Conservation (phyloP, 1,140 invertebrate species). For the Psix sp. region DNA sequence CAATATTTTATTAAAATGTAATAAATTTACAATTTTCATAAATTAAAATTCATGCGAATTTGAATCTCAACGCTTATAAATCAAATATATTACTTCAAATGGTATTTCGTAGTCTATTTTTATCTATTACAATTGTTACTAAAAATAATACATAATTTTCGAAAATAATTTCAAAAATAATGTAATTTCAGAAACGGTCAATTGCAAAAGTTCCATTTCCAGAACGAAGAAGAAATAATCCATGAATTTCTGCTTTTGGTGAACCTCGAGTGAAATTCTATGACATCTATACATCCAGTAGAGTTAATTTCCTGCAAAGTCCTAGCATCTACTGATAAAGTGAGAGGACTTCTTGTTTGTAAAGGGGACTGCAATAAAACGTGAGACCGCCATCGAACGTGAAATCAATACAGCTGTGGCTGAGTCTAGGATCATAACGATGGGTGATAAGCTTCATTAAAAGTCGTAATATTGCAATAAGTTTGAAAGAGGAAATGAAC, state of each 20-base stretch:
- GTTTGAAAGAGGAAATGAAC: constrained; percentile 8
- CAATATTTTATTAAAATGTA: no score
- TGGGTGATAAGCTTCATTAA: constrained; percentile 47
- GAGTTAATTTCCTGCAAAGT: constrained; percentile 50
- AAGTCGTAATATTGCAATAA: constrained; percentile 40
- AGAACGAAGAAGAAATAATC: constrained; percentile 31
- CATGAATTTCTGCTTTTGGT: constrained; percentile 28
- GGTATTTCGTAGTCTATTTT: no score
- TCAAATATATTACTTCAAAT: no score
- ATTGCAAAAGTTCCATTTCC: constrained; percentile 45
- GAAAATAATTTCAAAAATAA: constrained; percentile 34
- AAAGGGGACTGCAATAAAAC: constrained; percentile 46
- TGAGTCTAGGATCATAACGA: constrained; percentile 24
- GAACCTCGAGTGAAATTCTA: constrained; percentile 31
- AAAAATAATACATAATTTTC: constrained; percentile 9
- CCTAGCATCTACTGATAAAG: constrained; percentile 36
- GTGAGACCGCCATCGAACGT: constrained; percentile 34
- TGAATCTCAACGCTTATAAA: no score
- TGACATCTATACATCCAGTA: constrained; percentile 31
- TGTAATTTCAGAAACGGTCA: constrained; percentile 46
- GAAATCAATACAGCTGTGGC: constrained; percentile 46
- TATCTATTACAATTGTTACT: constrained; percentile 33
- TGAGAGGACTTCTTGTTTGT: constrained; percentile 42
- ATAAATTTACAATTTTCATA: no score
- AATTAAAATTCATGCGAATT: no score